These are phyloP conservation scores for Dynastes tityus DNA, from an alignment of 2,888 invertebrate species.

Conservation along the genomic window DNA sequence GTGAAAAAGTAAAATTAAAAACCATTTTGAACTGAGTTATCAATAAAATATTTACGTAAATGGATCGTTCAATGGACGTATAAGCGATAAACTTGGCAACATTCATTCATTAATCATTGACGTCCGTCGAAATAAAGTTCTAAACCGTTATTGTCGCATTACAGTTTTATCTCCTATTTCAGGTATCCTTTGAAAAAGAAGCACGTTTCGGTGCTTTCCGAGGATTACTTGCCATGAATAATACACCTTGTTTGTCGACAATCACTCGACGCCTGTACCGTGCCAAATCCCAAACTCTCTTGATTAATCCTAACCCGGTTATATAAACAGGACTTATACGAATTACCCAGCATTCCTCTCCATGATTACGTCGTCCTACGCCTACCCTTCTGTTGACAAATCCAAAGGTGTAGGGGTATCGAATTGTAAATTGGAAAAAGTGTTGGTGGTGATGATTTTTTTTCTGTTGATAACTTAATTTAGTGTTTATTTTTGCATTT, in stretches of 20 bases:
- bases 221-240: slow-evolving; percentile 42
- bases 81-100: no score
- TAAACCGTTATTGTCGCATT: not conserved
- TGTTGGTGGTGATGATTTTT: no score
- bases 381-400: slow-evolving; percentile 29
- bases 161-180: not conserved
- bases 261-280: slow-evolving; percentile 40
- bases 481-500: not conserved
- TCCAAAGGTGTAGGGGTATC: not conserved
- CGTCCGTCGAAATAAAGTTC: not conserved
- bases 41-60: no score
- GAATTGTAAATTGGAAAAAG: not conserved
- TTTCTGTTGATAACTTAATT: not conserved
- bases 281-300: slow-evolving; percentile 44
- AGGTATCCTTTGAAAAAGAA: slow-evolving; percentile 5
- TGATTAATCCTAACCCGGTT: slow-evolving; percentile 49
- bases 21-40: no score
- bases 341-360: slow-evolving; percentile 31
- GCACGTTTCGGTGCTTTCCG: slow-evolving; percentile 17
- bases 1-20: no score
- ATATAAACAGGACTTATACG: slow-evolving; percentile 51
- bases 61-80: no score
- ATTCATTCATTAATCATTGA: no score
- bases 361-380: not conserved
- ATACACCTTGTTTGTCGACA: slow-evolving; percentile 41